Conservation (phyloP, 2,888 invertebrate species). For the Sarcophaga variegata region DNA sequence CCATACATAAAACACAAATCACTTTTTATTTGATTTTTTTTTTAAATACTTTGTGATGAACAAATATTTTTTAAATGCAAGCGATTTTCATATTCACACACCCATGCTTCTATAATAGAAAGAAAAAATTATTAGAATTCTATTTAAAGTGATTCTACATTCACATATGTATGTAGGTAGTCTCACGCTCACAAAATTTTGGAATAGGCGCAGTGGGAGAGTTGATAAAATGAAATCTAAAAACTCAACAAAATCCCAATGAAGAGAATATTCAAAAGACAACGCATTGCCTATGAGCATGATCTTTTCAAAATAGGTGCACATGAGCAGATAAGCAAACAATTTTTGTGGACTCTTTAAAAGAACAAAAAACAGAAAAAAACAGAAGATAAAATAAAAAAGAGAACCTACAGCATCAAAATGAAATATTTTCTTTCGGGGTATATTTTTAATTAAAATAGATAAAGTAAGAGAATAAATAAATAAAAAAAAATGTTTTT, state of each 20-base stretch:
- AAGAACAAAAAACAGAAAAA: background rate
- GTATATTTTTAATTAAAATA: background rate
- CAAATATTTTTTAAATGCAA: too few species aligned
- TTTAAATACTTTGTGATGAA: background rate
- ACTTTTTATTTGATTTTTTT: slow-evolving; percentile 16
- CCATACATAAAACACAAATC: slow-evolving; percentile 19
- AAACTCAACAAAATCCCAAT: slow-evolving; percentile 7
- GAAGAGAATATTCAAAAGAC: slow-evolving; percentile 32
- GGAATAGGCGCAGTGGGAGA: slow-evolving; percentile 64
- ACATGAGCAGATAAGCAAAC: slow-evolving; percentile 66
- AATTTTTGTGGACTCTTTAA: background rate
- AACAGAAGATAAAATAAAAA: background rate
- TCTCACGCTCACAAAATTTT: slow-evolving; percentile 13
- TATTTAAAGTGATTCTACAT: background rate
- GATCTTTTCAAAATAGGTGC: slow-evolving; percentile 42
- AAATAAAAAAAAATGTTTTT: too few species aligned
- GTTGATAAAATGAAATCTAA: background rate
- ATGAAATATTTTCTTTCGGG: background rate
- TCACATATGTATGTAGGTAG: background rate
- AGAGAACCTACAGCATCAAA: background rate
- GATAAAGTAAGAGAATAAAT: background rate
- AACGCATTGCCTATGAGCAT: slow-evolving; percentile 40
- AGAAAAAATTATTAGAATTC: background rate
- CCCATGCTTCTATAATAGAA: too few species aligned
- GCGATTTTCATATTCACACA: too few species aligned